Evolutionary conservation across 2,113 vertebrate genomes (phyloP), one percentile per base, ranked within the genome.

Genomic region (Macrotus californicus): DNA sequence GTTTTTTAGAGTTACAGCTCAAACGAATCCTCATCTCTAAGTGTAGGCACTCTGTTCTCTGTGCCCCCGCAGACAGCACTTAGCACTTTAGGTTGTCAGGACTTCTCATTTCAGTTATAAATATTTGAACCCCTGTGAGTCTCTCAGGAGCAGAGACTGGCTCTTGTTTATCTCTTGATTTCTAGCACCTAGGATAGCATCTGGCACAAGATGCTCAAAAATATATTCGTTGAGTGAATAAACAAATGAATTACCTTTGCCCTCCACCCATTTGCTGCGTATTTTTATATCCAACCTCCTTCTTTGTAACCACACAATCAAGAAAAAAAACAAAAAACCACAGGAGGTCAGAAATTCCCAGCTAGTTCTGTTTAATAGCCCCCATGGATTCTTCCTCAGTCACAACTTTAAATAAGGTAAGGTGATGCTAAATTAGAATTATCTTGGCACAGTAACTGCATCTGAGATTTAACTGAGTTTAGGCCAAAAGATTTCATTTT

Each of bases 401-500:
- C 83, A 80, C 31, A 80, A 67, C 50, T 96, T 92, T 94, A 91
- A 94, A 90, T 82, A 85, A 82, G 43, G 16, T 24, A 64, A 94
- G 90, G 84, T 90, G 87, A 84, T 73, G 76, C 77, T 95, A 87
- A 94, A 54, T 15, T 50, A 43, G 24, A 88, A 67, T 86, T 36
- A n/a, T 77, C 87, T 95, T 92, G 90, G 92, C 90, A 79, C 14
- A 29, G 50, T 84, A 36, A 93, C 56, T 73, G 41, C 61, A 82
- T 81, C 92, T 79, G 86, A 96, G 89, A 83, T 83, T 43, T 79
- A 96, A 72, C 61, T 96, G 90, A 89, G 67, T 88, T 87, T 59
- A 79, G 72, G 87, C 81, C 85, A 90, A 92, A 95, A 88, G 84
- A 96, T 80, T 92, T 96, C 89, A 76, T 93, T 96, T 97, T 95